phyloP scores from a whole-genome alignment of 2,888 invertebrate genomes.

The Zaprionus bogoriensis region DNA sequence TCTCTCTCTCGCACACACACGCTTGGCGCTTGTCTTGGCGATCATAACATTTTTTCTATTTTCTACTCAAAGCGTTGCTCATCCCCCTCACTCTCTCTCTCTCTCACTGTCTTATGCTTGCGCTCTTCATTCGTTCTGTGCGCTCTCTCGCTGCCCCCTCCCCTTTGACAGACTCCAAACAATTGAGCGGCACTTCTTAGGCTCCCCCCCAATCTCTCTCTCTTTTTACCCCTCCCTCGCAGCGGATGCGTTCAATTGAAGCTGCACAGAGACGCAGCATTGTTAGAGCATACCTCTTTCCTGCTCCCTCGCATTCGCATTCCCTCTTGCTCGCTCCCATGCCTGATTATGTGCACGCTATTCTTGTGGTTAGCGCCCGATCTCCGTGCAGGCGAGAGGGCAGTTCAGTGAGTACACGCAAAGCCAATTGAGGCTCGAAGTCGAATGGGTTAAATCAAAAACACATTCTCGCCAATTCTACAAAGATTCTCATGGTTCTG shows the following conservation, averaged over 20 bases:
- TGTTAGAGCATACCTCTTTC: constrained; percentile 12
- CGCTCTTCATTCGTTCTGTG: too few species aligned
- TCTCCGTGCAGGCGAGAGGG: not conserved
- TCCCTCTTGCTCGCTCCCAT: constrained; percentile 17
- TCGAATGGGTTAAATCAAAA: not conserved
- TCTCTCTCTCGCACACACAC: not conserved
- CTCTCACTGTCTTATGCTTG: too few species aligned
- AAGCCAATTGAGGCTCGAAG: constrained; percentile 7
- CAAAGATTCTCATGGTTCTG: too few species aligned
- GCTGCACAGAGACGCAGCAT: constrained; percentile 42
- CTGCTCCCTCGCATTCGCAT: not conserved
- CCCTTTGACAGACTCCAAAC: too few species aligned
- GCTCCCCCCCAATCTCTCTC: not conserved
- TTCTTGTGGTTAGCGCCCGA: constrained; percentile 27
- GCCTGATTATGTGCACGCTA: constrained; percentile 28
- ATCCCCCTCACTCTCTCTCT: too few species aligned
- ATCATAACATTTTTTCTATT: too few species aligned
- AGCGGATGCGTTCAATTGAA: constrained; percentile 57
- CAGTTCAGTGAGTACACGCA: constrained; percentile 12
- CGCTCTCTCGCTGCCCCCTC: too few species aligned
- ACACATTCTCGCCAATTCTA: too few species aligned
- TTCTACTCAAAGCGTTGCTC: too few species aligned
- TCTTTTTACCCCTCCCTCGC: not conserved
- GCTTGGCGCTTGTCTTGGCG: too few species aligned
- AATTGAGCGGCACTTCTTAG: too few species aligned